A percentile compares a stretch with the other conserved stretches of the same genome.
These are phyloP conservation scores for Anastatus disparis DNA, from an alignment of 1,140 invertebrate species.

Conservation along the genomic window DNA sequence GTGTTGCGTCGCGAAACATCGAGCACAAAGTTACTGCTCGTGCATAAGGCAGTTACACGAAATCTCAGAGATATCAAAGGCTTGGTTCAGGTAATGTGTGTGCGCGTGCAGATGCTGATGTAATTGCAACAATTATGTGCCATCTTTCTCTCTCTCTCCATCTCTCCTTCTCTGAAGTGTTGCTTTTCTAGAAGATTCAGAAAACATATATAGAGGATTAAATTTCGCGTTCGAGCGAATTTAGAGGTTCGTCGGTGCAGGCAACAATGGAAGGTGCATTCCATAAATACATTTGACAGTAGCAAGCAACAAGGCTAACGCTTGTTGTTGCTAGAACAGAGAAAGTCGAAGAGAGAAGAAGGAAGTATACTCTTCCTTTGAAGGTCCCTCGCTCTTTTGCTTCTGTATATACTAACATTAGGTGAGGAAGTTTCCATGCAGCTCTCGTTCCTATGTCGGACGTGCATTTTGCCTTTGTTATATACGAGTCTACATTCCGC, in stretches of 20 bases:
- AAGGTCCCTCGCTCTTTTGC: not conserved
- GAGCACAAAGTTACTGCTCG: not conserved
- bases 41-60: no score
- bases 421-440: slow-evolving; percentile 26
- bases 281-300: slow-evolving; percentile 30
- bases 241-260: not conserved
- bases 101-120: not conserved
- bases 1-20: not conserved
- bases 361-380: slow-evolving; percentile 10
- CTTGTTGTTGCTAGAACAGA: not conserved
- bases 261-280: slow-evolving; percentile 32
- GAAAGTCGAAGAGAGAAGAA: not conserved
- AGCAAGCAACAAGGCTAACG: not conserved
- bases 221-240: slow-evolving; percentile 1
- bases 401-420: not conserved
- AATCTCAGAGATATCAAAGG: no score
- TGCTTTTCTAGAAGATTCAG: no score
- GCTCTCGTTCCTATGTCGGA: slow-evolving; percentile 13
- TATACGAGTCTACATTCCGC: slow-evolving; percentile 35
- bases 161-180: not conserved
- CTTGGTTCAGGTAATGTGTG: no score
- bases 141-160: not conserved
- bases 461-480: slow-evolving; percentile 33
- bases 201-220: not conserved
- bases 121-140: slow-evolving; percentile 21